These are phyloP conservation scores for Exephanes ischioxanthus DNA, from an alignment of 2,888 invertebrate genomes.

Conservation along the genomic window DNA sequence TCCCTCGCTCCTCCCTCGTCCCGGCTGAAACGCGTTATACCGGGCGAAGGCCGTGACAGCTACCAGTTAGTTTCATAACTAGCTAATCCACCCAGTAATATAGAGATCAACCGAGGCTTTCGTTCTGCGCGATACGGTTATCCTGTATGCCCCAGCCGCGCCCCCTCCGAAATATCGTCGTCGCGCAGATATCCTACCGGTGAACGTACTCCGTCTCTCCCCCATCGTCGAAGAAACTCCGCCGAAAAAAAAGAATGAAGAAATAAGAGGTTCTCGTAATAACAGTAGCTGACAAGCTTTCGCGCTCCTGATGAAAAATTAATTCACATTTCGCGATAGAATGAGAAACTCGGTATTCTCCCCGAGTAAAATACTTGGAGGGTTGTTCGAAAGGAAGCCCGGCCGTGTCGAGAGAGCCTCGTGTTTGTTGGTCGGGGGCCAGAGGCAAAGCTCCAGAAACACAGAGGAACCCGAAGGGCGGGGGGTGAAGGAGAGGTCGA, in stretches of 20 bases:
- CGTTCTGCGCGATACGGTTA: slow-evolving; percentile 19
- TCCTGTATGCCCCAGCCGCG: slow-evolving; percentile 6
- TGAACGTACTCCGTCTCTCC: background rate
- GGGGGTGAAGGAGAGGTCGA: slow-evolving; percentile 31
- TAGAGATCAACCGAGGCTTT: slow-evolving; percentile 77
- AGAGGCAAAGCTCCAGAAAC: slow-evolving; percentile 29
- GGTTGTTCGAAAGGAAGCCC: slow-evolving; percentile 57
- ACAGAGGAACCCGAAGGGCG: slow-evolving; percentile 35
- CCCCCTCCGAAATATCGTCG: slow-evolving; percentile 47
- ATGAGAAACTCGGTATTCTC: background rate
- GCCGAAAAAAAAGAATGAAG: background rate
- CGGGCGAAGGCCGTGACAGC: slow-evolving; percentile 49
- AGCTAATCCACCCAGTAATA: slow-evolving; percentile 82
- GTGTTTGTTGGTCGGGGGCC: slow-evolving; percentile 48
- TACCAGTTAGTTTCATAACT: slow-evolving; percentile 80
- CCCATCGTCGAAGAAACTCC: slow-evolving; percentile 19
- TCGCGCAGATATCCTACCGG: slow-evolving; percentile 64
- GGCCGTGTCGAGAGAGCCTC: slow-evolving; percentile 54
- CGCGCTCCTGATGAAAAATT: slow-evolving; percentile 63
- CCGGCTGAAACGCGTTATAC: slow-evolving; percentile 54
- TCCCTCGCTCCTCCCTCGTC: background rate
- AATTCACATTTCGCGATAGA: slow-evolving; percentile 54
- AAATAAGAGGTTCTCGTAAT: slow-evolving; percentile 49
- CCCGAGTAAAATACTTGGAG: slow-evolving; percentile 36
- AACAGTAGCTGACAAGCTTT: slow-evolving; percentile 46